Conservation (phyloP, 92 coral and sea anemone species). For the Heteractis magnifica region DNA sequence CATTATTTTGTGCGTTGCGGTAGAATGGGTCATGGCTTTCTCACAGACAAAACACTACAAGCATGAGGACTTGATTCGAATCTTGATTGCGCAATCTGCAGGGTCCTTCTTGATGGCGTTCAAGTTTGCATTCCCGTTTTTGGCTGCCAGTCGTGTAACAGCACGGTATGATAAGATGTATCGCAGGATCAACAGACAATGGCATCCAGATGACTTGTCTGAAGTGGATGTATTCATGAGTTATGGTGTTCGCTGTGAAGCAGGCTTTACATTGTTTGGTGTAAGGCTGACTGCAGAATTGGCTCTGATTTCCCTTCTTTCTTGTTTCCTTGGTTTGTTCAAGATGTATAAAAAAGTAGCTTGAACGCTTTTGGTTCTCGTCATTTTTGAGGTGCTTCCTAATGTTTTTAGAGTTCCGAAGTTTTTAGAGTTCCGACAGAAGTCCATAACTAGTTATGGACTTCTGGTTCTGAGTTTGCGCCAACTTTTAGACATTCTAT, state of each 20-base stretch:
- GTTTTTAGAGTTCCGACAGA: too few relatives aligned
- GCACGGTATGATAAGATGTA: constrained; percentile 57
- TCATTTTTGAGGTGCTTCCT: too few relatives aligned
- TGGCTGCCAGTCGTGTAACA: constrained; percentile 65
- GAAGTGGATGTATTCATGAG: constrained; percentile 58
- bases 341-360: constrained; percentile 44
- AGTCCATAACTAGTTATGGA: too few relatives aligned
- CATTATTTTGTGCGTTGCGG: constrained; percentile 35
- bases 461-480: too few relatives aligned
- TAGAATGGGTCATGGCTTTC: constrained; percentile 51
- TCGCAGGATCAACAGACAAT: constrained; percentile 45
- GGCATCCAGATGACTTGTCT: constrained; percentile 33
- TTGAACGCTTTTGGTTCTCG: background rate
- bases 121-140: constrained; percentile 70
- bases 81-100: constrained; percentile 50
- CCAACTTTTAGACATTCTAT: too few relatives aligned
- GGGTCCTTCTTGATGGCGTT: constrained; percentile 59
- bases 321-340: constrained; percentile 58
- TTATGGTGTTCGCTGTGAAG: constrained; percentile 57
- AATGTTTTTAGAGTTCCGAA: too few relatives aligned
- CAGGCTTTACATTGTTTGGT: constrained; percentile 57
- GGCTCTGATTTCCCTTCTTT: constrained; percentile 54
- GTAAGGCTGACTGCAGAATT: constrained; percentile 41
- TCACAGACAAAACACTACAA: constrained; percentile 8
- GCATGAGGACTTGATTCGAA: background rate